Evolutionary conservation across 2,888 invertebrate species (phyloP), one percentile per base, ranked within the genome.

Genomic region (Oligia latruncula): DNA sequence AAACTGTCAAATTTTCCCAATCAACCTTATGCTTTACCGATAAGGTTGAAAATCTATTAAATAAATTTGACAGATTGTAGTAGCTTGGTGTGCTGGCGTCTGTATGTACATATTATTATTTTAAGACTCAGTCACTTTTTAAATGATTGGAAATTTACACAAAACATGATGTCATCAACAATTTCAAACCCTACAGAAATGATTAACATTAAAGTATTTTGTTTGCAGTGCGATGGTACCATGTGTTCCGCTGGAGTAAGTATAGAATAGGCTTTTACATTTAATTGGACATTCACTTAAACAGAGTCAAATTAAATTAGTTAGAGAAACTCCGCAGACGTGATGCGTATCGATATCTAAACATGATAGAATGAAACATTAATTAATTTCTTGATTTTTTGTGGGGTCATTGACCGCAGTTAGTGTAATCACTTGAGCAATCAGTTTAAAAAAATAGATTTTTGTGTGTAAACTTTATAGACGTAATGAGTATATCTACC

Each of bases 161-260:
- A 65, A 65, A 40, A 65, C 65, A 20, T 35, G 65, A 20, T 35
- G 65, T 66, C 66, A 13, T 43, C 43, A 15, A 46, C 46, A 46
- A 8, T 29, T 13, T 1, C 4, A 17, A 9, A 46, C 23, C 15
- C 9, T 35, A 49, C 15, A 40, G n/a, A 40, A 60, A 15, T n/a
- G 2, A 35, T 40, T 40, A 40, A 40, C n/a, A n/a, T 75, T 35
- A 17, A 73, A 17, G 1, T 35, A n/a, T 29, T 11, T n/a, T 35
- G 13, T 64, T 85, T 64, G 6, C 83, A 83, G 83, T 83, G 83
- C 49, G 29, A 29, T 0, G 72, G 81, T 9, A 70, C 29, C 43
- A 4, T 15, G 46, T 83, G 83, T n/a, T 68, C 81, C 0, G 65
- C 85, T 17, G 83, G 81, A 49, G 83, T 83, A 43, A 85, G 83